Evolutionary conservation across 1,140 invertebrate species (phyloP), one percentile per base, ranked within the genome.

Genomic region (Thrips palmi): DNA sequence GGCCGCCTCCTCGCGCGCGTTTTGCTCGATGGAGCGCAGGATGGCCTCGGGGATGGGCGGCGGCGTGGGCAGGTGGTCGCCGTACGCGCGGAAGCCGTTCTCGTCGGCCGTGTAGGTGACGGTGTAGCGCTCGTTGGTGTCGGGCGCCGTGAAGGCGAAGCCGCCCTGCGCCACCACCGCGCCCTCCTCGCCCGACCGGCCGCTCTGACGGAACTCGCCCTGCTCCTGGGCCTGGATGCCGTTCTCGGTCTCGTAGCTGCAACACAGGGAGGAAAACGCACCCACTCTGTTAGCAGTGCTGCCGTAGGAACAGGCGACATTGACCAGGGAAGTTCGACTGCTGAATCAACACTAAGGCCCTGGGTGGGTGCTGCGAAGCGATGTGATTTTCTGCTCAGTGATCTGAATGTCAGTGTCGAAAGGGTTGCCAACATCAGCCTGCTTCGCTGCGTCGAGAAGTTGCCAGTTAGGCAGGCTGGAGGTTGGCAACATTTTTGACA

Each of bases 71-170:
- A 83, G 55, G 52, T 81, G 77, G 19, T 67, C 67, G 17, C 78
- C 77, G 37, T 68, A 55, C 1, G 77, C 74, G 40, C 70, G 71
- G 59, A 81, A 85, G 10, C 78, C 79, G 42, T 75, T 74, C 49
- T 83, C 76, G 45, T 83, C 78, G 14, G 81, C 80, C n/a, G 72
- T 70, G 62, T 85, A 87, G 5, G 66, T 68, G 20, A 86, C 52
- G 2, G 63, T 62, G 40, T 80, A 68, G 11, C 62, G 60, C 31
- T 69, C 57, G 23, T 74, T 60, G 1, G 81, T 80, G 46, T 83
- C 76, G 1, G 76, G 72, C 14, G 71, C 71, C 4, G 70, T 74
- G 59, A 80, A 86, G 4, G 70, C 72, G 57, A 71, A 84, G 0
- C 64, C 67, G 1, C 78, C 78, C 11, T 68, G 61, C 0, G 65